Evolutionary conservation across 2,797 vertebrate species (phyloP).

Genomic region (Mus minutoides): DNA sequence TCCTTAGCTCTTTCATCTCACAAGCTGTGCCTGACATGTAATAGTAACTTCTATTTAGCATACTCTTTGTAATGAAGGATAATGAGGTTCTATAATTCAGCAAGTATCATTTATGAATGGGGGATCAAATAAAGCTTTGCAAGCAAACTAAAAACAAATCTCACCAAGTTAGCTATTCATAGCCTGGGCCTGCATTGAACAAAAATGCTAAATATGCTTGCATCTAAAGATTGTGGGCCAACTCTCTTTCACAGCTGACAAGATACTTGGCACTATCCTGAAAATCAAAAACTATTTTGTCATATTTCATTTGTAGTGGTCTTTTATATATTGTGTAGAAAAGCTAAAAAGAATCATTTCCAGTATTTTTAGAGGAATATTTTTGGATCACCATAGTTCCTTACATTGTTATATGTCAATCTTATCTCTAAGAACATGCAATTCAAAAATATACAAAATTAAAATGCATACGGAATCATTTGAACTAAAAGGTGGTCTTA

Average conservation of each 20-base stretch:
- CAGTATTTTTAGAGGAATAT: not conserved
- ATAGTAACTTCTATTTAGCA: constrained; percentile 82
- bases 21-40: constrained; percentile 72
- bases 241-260: constrained; percentile 83
- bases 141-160: constrained; percentile 82
- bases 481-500: not conserved
- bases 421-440: not conserved
- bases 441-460: constrained; percentile 27
- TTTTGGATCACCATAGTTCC: not conserved
- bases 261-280: constrained; percentile 73
- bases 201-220: constrained; percentile 76
- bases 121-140: constrained; percentile 81
- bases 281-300: constrained; percentile 82
- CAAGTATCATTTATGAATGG: constrained; percentile 84
- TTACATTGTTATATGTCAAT: constrained; percentile 21
- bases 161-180: constrained; percentile 75
- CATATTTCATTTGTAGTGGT: constrained; percentile 56
- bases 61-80: constrained; percentile 84
- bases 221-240: constrained; percentile 80
- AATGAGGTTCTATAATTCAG: constrained; percentile 82
- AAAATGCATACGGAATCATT: not conserved
- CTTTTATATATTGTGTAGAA: constrained; percentile 59
- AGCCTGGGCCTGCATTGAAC: constrained; percentile 75
- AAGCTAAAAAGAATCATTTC: not conserved
- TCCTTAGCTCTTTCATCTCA: constrained; percentile 72